A percentile compares a stretch with the other conserved stretches of the same genome.
Evolutionary conservation across 2,888 invertebrate genomes (phyloP).

Genomic region (Cynaeus angustus): DNA sequence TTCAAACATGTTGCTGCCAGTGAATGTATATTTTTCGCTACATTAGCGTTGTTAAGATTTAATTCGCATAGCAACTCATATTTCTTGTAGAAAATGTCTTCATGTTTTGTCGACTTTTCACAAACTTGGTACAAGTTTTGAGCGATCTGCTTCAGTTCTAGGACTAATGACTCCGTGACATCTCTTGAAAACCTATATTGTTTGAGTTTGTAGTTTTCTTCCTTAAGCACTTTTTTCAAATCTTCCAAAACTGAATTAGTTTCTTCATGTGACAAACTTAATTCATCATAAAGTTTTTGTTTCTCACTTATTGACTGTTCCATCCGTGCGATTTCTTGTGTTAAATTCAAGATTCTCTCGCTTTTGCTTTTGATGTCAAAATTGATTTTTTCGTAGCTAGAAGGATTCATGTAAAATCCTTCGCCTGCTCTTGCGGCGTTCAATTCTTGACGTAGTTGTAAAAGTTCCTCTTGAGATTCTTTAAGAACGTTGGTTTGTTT

Average conservation of each 20-base stretch:
- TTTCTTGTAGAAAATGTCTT: neutral
- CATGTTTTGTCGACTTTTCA: constrained; percentile 1
- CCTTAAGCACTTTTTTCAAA: neutral
- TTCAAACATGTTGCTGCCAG: neutral
- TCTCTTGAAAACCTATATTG: neutral
- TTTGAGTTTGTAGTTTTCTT: neutral
- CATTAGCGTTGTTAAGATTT: neutral
- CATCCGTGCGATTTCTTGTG: neutral
- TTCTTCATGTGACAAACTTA: neutral
- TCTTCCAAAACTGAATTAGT: neutral
- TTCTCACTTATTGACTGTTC: neutral
- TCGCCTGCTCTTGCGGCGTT: constrained; percentile 89
- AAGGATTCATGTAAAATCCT: constrained; percentile 90
- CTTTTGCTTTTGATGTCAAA: constrained; percentile 6
- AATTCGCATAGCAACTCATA: neutral
- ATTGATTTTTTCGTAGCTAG: constrained; percentile 81
- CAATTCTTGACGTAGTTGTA: constrained; percentile 89
- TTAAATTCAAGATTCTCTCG: neutral
- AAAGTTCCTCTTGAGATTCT: constrained; percentile 93
- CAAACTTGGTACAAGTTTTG: neutral
- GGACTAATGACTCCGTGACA: neutral
- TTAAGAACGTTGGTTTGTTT: constrained; percentile 87
- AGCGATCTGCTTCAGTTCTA: neutral
- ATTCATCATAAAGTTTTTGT: neutral
- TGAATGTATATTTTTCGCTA: neutral